Evolutionary conservation across 1,140 invertebrate species (phyloP), one percentile per base, ranked within the genome.

Genomic region (Dreissena rostriformis): DNA sequence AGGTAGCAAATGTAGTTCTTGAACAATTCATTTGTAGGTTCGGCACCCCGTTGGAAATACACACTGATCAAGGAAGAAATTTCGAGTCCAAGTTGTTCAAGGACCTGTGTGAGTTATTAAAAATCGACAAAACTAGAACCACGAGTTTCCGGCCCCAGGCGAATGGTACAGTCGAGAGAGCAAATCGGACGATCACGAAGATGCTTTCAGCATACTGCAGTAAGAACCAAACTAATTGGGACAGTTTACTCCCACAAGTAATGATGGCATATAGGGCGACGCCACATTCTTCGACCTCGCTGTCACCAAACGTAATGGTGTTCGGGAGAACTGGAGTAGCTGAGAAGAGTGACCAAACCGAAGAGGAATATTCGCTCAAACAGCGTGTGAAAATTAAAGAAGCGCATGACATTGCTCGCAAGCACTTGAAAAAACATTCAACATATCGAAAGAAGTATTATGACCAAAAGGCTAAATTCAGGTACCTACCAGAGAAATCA

Each of bases 291-390:
- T 84, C 73, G 0, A 86, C 76, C 19, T 63, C 76, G 24, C 53
- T 85, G 53, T 75, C 75, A 39, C 87, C 85, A 0, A 53, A 82
- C 8, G 76, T 85, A 55, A 51, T 88, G n/a, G n/a, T 90, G 29
- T 87, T 86, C 65, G 67, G 66, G 15, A 65, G 86, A 75, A 29
- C 39, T n/a, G 70, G 39, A 29, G 39, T 14, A 51, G 17, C 70
- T 49, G 39, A n/a, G n/a, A 49, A 72, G 15, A 49, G 19, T 29
- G 39, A 51, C 11, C 28, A 55, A 28, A 22, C 52, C n/a, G 1
- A 4, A 22, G 52, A 52, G 22, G 49, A 74, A 17, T 74, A 74
- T 57, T 49, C 55, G 19, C 26, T 53, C 52, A 15, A 74, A 19
- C 52, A 53, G 52, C 39, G 55, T 28, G 17, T 53, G 24, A 74